Evolutionary conservation across 2,113 vertebrate species (phyloP).

Genomic region (Acinonyx jubatus): DNA sequence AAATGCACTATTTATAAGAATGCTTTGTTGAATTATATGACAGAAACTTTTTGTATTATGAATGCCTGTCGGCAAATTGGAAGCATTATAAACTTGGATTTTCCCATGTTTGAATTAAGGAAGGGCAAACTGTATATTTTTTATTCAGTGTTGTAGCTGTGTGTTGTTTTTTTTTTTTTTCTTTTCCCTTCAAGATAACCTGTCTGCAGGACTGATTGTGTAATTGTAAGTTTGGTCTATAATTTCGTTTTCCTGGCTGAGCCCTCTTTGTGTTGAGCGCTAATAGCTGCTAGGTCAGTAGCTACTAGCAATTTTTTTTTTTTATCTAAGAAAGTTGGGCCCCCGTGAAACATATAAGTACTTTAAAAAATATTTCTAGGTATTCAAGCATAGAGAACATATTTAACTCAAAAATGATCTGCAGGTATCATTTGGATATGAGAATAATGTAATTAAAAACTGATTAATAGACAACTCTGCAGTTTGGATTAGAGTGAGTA

Average conservation of each 20-base stretch:
- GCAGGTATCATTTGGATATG: not conserved
- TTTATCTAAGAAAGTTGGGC: not conserved
- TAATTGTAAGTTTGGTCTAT: not conserved
- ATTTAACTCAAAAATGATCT: slow-evolving; percentile 28
- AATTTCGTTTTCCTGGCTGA: slow-evolving; percentile 21
- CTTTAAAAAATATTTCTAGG: not conserved
- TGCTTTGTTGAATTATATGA: slow-evolving; percentile 9
- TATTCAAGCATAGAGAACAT: not conserved
- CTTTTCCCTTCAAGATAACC: not conserved
- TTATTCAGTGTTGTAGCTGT: not conserved
- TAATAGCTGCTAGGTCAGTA: not conserved
- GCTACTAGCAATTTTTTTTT: not conserved
- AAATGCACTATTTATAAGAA: not conserved
- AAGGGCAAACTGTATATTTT: not conserved
- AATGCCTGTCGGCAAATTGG: not conserved
- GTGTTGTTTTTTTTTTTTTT: not conserved
- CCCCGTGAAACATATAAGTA: not conserved
- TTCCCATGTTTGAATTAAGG: not conserved
- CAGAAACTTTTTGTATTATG: slow-evolving; percentile 8
- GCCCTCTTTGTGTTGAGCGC: not conserved
- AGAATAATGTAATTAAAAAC: slow-evolving; percentile 48
- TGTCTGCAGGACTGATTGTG: not conserved
- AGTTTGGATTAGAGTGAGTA: not conserved
- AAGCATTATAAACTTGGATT: slow-evolving; percentile 30
- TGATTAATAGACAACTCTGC: not conserved